These are phyloP conservation scores for Artibeus jamaicensis DNA, from an alignment of 2,797 vertebrate species.

Conservation along the genomic window DNA sequence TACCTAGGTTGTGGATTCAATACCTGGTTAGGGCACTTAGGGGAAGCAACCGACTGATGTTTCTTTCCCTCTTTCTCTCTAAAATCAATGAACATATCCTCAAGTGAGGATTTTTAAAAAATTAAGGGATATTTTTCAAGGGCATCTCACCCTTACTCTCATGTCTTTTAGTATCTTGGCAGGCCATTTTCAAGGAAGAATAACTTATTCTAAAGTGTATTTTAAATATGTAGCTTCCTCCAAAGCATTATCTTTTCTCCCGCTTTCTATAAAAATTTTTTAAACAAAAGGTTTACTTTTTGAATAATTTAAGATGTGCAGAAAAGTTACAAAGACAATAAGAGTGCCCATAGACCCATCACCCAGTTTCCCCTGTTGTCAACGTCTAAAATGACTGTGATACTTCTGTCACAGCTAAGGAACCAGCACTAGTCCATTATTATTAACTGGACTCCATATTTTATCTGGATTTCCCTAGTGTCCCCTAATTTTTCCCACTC, in stretches of 20 bases:
- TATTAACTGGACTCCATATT: not conserved
- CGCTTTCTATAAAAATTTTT: conserved; percentile 1
- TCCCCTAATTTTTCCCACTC: not conserved
- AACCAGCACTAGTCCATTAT: not conserved
- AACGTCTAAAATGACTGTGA: not conserved
- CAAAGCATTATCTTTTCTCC: not conserved
- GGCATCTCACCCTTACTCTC: not conserved
- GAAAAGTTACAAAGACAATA: not conserved
- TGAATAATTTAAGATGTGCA: not conserved
- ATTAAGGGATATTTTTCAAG: not conserved
- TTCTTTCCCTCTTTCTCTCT: too few relatives aligned
- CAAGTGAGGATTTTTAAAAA: not conserved
- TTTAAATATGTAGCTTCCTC: not conserved
- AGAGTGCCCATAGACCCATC: not conserved
- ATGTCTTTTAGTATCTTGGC: not conserved
- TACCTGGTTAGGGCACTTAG: too few relatives aligned
- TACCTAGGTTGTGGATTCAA: too few relatives aligned
- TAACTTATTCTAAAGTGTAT: conserved; percentile 7
- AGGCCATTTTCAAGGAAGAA: not conserved
- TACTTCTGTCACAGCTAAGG: not conserved
- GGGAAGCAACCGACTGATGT: too few relatives aligned
- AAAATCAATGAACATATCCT: too few relatives aligned
- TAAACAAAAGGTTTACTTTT: conserved; percentile 4
- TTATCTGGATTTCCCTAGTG: not conserved
- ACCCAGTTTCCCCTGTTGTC: not conserved